Conservation (phyloP, 2,797 vertebrate species). For the Telmatherina bonti region DNA sequence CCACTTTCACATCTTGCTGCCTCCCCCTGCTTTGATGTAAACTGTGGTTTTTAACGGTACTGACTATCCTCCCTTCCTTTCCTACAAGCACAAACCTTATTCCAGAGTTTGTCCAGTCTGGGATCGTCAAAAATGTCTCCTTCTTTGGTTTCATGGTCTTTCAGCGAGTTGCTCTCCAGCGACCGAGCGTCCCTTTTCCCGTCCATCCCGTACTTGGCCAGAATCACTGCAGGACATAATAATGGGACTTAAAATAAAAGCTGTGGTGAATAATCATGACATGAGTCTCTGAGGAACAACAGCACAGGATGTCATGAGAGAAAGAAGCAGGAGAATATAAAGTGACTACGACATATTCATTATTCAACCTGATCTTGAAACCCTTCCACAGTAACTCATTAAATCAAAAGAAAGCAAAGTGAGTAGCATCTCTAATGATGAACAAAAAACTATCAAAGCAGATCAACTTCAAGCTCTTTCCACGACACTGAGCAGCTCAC, state of each 20-base stretch:
- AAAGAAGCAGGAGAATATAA: conserved; percentile 5
- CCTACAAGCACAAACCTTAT: conserved; percentile 84
- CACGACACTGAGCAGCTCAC: neutral
- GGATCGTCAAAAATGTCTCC: conserved; percentile 91
- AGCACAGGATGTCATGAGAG: conserved; percentile 6
- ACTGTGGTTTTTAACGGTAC: neutral
- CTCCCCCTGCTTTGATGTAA: no score
- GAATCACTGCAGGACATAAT: conserved; percentile 84
- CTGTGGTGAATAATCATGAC: neutral
- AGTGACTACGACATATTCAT: conserved; percentile 22
- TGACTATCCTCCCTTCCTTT: neutral
- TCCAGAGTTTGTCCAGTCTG: conserved; percentile 95
- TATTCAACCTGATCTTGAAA: conserved; percentile 14
- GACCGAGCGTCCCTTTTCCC: conserved; percentile 89
- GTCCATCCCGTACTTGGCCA: conserved; percentile 95
- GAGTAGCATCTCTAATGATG: neutral
- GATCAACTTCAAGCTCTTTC: neutral
- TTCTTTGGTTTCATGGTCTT: conserved; percentile 83
- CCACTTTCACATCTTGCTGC: no score
- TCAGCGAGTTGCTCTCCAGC: conserved; percentile 87
- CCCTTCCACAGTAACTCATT: conserved; percentile 27
- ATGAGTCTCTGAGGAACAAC: neutral
- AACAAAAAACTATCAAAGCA: neutral
- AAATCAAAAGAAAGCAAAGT: conserved; percentile 15
- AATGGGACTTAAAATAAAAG: neutral